Base-by-base conservation (phyloP, 2,888 invertebrate genomes). In the Abrostola tripartita region DNA sequence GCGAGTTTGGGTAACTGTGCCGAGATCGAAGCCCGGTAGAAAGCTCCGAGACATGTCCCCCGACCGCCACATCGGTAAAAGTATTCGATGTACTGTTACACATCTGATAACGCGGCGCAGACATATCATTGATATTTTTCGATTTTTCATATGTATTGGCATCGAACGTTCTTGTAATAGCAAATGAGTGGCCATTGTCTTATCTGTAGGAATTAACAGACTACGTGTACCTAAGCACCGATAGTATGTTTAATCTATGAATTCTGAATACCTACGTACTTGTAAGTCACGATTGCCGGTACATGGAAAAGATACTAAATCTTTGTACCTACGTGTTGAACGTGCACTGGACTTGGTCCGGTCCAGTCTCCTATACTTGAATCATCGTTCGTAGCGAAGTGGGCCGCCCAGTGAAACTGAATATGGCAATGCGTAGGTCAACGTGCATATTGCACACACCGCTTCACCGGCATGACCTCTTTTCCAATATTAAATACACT, bases 81-180 rank as follows among this genome's bases (percentile, higher is more conserved):
- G 83, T 82, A 78, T 76, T 79, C 81, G 81, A 64, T 80, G 83
- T 90, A 88, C 88, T 86, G 88, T 88, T 89, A 86, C 81, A 85
- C 76, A 85, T 85, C 84, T 86, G 92, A 92, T 93, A 93, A 89
- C 85, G 80, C 80, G 42, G 56, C 86, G 52, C 87, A 90, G 90
- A 88, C 71, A 86, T 90, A 92, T 93, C 91, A 83, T 74, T 75
- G 89, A 90, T 90, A 88, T 86, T 88, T 85, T 85, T 88, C 80
- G 69, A 79, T 81, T 83, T 82, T 86, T 82, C 78, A 71, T 74
- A 74, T 81, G 83, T 88, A 76, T 71, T 84, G 80, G 75, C 75
- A 79, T 86, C 83, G 85, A 85, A 88, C 78, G 81, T 85, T 87
- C 86, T 82, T 85, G 83, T 84, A 85, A 88, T 83, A 85, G 84